Evolutionary conservation across 2,113 vertebrate genomes (phyloP), one percentile per base, ranked within the genome.

Genomic region (Oreotrochilus melanogaster): DNA sequence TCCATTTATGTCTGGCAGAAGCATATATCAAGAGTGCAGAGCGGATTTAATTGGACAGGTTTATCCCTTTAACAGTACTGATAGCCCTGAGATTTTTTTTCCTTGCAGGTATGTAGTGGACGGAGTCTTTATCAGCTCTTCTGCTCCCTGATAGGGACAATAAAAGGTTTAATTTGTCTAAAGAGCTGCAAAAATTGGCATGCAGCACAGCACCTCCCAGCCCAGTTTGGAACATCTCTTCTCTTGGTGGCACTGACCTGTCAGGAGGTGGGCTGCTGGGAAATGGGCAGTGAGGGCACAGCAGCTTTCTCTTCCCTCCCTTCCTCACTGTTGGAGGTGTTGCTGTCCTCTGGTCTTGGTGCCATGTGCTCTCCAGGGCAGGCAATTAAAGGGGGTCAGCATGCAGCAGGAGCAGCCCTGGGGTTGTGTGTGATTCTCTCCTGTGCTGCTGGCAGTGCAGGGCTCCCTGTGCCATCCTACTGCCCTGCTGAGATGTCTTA

Each of bases 31-130:
- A 89, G 86, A 88, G 75, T 89, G 70, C 45, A 54, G 83, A 95
- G 76, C 57, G 87, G 81, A 94, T 95, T 95, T 96, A 95, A 94
- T 80, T 92, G 92, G 92, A 90, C 94, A 91, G 88, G 62, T 94
- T 95, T 94, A 92, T 95, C 50, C 82, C 80, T 95, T 90, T 95
- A 95, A 92, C 80, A 91, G 53, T 91, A 89, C 78, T 91, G 83
- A 88, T 95, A 89, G 83, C 70, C 88, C 47, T 80, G 67, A 86
- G 71, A 78, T 95, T 92, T 94, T 39, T 39, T 39, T 47, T 50
- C 88, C 89, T 96, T 89, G 88, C 64, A 93, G 93, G 65, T 86
- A 83, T 78, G 53, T 87, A 57, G 66, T 76, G 91, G 89, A 76
- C 7, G 2, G 42, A 51, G 78, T 81, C 90, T 91, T 96, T 94